A percentile compares a stretch with the other conserved stretches of the same genome.
Evolutionary conservation across 2,888 invertebrate genomes (phyloP).

Genomic region (Apeira syringaria): DNA sequence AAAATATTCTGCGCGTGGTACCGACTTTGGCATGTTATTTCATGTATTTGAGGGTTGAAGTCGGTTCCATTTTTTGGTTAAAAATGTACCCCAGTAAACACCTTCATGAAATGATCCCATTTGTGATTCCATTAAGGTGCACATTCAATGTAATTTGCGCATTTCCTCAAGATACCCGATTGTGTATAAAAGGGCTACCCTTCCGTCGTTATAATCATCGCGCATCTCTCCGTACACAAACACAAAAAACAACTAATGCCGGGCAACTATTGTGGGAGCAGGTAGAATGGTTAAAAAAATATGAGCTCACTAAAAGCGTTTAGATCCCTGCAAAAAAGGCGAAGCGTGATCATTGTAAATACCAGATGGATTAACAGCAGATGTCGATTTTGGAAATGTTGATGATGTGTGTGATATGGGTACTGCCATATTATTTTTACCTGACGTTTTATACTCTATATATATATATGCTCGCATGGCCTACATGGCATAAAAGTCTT

Average conservation of each 20-base stretch:
- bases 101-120: slow-evolving; percentile 35
- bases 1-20: too few species aligned
- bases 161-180: slow-evolving; percentile 68
- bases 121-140: slow-evolving; percentile 38
- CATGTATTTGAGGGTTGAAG: too few species aligned
- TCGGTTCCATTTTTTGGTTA: too few species aligned
- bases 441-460: too few species aligned
- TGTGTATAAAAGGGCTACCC: slow-evolving; percentile 72
- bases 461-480: too few species aligned
- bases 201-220: slow-evolving; percentile 77
- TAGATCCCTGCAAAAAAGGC: slow-evolving; percentile 58
- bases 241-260: slow-evolving; percentile 53
- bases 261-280: slow-evolving; percentile 64
- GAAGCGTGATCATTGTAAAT: slow-evolving; percentile 70
- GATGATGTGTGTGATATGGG: slow-evolving; percentile 60
- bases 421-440: slow-evolving; percentile 48
- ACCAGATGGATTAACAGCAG: slow-evolving; percentile 65
- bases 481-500: too few species aligned
- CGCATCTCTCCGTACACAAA: slow-evolving; percentile 71
- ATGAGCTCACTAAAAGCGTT: slow-evolving; percentile 47
- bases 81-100: slow-evolving; percentile 20
- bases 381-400: slow-evolving; percentile 58
- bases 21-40: too few species aligned
- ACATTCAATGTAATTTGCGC: slow-evolving; percentile 61
- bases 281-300: slow-evolving; percentile 65